Conservation (phyloP, 2,797 vertebrate genomes). For the Ispidina lecontei region DNA sequence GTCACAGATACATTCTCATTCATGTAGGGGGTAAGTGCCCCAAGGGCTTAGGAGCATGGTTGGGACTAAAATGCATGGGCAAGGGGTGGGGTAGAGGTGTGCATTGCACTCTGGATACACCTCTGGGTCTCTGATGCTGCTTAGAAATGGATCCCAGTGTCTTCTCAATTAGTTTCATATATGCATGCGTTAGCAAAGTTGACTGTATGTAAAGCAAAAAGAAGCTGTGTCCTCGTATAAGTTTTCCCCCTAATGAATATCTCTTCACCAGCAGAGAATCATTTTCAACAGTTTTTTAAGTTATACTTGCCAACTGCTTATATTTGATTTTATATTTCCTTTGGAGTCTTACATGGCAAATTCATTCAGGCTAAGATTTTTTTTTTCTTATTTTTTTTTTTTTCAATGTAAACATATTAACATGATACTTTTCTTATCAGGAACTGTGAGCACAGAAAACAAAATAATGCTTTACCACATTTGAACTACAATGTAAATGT, state of each 20-base stretch:
- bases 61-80: background rate
- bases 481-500: conserved; percentile 62
- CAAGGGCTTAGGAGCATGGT: background rate
- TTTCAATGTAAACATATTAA: conserved; percentile 7
- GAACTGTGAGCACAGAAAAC: conserved; percentile 4
- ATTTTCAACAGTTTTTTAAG: conserved; percentile 52
- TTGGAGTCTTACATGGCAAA: conserved; percentile 46
- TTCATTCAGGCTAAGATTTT: conserved; percentile 4
- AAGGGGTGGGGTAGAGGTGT: background rate
- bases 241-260: conserved; percentile 31
- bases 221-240: background rate
- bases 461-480: conserved; percentile 2
- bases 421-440: conserved; percentile 61
- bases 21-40: background rate
- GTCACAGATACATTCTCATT: background rate
- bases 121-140: background rate
- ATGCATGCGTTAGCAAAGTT: conserved; percentile 45
- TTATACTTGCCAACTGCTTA: conserved; percentile 64
- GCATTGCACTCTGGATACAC: background rate
- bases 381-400: background rate
- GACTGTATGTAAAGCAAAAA: conserved; percentile 53
- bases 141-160: background rate
- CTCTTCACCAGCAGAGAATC: conserved; percentile 73
- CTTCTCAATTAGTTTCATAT: background rate
- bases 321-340: conserved; percentile 70